Evolutionary conservation across 2,888 invertebrate species (phyloP).

Genomic region (Cataglyphis rosenhaueri): DNA sequence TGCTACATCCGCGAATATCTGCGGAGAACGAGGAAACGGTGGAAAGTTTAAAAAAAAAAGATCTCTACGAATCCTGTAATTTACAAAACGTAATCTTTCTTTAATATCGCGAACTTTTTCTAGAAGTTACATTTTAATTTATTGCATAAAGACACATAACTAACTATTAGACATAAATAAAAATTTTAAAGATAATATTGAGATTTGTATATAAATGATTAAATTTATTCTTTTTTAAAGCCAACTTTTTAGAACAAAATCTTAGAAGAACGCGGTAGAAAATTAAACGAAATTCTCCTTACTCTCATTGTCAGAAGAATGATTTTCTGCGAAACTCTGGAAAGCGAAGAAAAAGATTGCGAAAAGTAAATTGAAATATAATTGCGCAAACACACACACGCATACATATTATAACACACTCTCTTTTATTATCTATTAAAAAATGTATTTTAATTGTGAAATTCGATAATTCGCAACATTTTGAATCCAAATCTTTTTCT

Average conservation of each 20-base stretch:
- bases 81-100: neutral
- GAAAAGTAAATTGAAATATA: neutral
- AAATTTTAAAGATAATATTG: neutral
- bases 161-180: neutral
- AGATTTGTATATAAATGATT: neutral
- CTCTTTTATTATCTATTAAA: neutral
- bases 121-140: neutral
- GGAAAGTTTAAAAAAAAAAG: neutral
- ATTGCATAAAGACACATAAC: neutral
- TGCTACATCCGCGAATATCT: constrained; percentile 3
- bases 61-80: neutral
- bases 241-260: neutral
- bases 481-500: constrained; percentile 7
- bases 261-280: neutral
- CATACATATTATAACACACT: neutral
- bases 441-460: neutral
- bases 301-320: neutral
- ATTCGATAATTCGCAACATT: neutral
- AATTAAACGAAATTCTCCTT: neutral
- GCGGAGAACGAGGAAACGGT: neutral
- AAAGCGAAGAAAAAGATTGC: neutral
- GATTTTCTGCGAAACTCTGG: neutral
- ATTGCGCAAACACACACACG: neutral
- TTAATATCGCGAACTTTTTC: neutral
- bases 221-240: neutral